Base-by-base conservation (phyloP, 92 coral and sea anemone species). In the Porites rus region DNA sequence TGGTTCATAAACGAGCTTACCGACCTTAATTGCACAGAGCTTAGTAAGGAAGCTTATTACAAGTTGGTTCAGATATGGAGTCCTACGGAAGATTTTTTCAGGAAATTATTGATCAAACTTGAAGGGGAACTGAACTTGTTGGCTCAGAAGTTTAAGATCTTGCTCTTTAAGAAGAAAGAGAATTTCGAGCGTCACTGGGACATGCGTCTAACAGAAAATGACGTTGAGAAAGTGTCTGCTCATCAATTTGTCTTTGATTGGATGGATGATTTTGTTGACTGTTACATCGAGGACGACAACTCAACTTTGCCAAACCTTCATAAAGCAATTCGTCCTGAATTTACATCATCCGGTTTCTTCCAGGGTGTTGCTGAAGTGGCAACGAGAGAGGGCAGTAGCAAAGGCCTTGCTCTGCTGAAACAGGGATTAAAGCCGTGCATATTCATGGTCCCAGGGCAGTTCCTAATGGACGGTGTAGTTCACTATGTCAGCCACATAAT, bases 101-200 rank as follows among this genome's bases (percentile, higher is more conserved):
- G 4, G 11, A 28, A 59, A 24, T 43, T 60, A n/a, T 21, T 77
- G 21, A 17, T 31, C 56, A 8, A 21, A 9, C 82, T 77, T 28
- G 9, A 28, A 53, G 65, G 66, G 22, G 80, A 76, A 12, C 65
- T 76, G 20, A 76, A 76, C 20, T 16, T 77, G 51, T 20, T 77
- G 50, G 82, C 82, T 11, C 68, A 58, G 10, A 77, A 73, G 77
- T 73, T 73, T 22, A 51, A 73, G 61, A 73, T 73, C 28, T 7
- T 59, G 6, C 51, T 61, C 61, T 73, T 59, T 12, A 61, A 52
- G 13, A 52, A 73, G 60, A 73, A 73, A 52, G 52, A 73, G 63
- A 22, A 73, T 8, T 73, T 43, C 77, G 77, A 73, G 28, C 24
- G 17, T 6, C 19, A 11, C 77, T n/a, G n/a, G n/a, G n/a, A 73